These are phyloP conservation scores for Seira ritae DNA, from an alignment of 2,888 invertebrate species.

Conservation along the genomic window DNA sequence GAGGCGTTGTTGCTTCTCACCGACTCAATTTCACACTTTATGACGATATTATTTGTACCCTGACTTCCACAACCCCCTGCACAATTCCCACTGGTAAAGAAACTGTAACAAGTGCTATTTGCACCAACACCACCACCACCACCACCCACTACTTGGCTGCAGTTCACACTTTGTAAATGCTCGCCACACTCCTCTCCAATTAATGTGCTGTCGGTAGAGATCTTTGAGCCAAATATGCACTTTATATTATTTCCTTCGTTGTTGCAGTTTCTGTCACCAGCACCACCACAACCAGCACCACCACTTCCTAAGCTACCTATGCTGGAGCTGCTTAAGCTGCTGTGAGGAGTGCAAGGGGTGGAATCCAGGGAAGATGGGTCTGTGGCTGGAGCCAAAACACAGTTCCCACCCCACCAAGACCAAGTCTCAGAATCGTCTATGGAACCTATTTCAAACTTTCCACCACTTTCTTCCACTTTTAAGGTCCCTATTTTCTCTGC, in stretches of 20 bases:
- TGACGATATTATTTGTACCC: constrained; percentile 47
- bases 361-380: constrained; percentile 23
- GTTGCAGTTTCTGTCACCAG: not conserved
- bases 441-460: constrained; percentile 46
- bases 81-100: constrained; percentile 26
- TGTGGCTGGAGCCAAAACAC: constrained; percentile 41
- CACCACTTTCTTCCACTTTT: constrained; percentile 36
- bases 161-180: not conserved
- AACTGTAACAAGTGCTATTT: constrained; percentile 40
- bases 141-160: constrained; percentile 25
- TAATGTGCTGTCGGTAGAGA: constrained; percentile 22
- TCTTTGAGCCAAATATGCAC: constrained; percentile 25
- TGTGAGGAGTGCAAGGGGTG: constrained; percentile 30
- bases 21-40: constrained; percentile 54
- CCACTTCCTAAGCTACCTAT: constrained; percentile 15
- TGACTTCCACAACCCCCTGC: constrained; percentile 38
- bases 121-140: constrained; percentile 6
- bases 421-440: constrained; percentile 59
- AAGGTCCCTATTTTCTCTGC: constrained; percentile 31
- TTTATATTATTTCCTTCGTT: not conserved
- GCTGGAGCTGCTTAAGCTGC: not conserved
- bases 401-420: constrained; percentile 66
- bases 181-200: too few species aligned
- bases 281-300: not conserved
- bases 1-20: constrained; percentile 25